Conservation (phyloP, 2,888 invertebrate genomes). For the Melipona beecheii region DNA sequence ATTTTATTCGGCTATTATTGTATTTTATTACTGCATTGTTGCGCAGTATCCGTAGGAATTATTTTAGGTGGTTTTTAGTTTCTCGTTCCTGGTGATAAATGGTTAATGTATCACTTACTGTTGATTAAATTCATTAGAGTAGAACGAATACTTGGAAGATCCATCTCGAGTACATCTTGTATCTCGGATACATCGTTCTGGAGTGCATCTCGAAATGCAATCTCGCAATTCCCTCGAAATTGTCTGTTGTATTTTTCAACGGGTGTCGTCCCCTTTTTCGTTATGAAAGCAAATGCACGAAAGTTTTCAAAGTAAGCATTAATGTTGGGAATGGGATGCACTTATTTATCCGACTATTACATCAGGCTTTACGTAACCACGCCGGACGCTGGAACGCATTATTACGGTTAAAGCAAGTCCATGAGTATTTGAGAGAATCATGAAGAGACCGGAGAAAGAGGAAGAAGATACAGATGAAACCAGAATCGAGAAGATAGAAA, state of each 20-base stretch:
- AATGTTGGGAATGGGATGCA: conserved; percentile 35
- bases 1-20: background rate
- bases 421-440: conserved; percentile 25
- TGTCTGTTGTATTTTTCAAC: conserved; percentile 26
- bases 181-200: background rate
- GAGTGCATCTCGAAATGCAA: conserved; percentile 5
- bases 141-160: background rate
- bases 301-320: conserved; percentile 38
- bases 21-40: background rate
- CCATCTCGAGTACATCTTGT: background rate
- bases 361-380: conserved; percentile 62
- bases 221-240: conserved; percentile 22
- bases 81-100: background rate
- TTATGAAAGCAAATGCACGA: conserved; percentile 41
- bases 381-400: conserved; percentile 53
- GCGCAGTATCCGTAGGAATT: background rate
- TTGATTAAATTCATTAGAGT: too few relatives aligned
- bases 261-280: background rate
- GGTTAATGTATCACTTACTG: too few relatives aligned
- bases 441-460: conserved; percentile 6
- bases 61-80: background rate
- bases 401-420: conserved; percentile 53
- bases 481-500: too few relatives aligned
- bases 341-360: conserved; percentile 58
- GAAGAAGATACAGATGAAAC: background rate